These are phyloP conservation scores for Dermatemys mawii DNA, from an alignment of 2,113 vertebrate genomes.

Conservation along the genomic window DNA sequence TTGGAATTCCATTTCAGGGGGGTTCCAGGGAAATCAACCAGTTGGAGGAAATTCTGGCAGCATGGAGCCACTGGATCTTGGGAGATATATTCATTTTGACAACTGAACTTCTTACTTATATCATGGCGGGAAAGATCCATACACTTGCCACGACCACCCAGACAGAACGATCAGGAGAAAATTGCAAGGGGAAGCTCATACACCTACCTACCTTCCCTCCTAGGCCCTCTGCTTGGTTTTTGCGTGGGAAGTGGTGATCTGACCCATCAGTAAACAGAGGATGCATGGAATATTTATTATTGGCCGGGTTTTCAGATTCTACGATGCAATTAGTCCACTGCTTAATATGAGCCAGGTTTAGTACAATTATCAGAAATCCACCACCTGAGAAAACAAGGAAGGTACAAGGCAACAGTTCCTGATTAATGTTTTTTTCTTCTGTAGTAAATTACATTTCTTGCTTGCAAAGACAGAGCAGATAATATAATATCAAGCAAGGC, in stretches of 20 bases:
- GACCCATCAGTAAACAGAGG: neutral
- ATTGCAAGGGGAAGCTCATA: neutral
- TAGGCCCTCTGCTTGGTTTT: neutral
- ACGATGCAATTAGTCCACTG: neutral
- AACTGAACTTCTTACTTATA: neutral
- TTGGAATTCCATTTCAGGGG: neutral
- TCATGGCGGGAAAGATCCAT: neutral
- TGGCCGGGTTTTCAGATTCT: neutral
- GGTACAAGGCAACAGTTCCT: neutral
- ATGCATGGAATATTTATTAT: neutral
- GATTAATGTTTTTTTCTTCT: conserved; percentile 7
- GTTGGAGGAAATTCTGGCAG: neutral
- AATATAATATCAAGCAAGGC: neutral
- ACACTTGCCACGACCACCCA: neutral
- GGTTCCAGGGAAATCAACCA: neutral
- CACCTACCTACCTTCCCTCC: neutral
- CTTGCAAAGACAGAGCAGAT: neutral
- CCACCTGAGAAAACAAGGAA: neutral
- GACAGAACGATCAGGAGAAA: neutral
- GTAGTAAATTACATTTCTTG: conserved; percentile 13
- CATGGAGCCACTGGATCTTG: fast-evolving
- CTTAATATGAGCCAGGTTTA: neutral
- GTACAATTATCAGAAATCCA: neutral
- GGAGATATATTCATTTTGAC: neutral
- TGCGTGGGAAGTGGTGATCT: neutral